Conservation (phyloP, 2,113 vertebrate genomes). For the Chloropsis hardwickii region DNA sequence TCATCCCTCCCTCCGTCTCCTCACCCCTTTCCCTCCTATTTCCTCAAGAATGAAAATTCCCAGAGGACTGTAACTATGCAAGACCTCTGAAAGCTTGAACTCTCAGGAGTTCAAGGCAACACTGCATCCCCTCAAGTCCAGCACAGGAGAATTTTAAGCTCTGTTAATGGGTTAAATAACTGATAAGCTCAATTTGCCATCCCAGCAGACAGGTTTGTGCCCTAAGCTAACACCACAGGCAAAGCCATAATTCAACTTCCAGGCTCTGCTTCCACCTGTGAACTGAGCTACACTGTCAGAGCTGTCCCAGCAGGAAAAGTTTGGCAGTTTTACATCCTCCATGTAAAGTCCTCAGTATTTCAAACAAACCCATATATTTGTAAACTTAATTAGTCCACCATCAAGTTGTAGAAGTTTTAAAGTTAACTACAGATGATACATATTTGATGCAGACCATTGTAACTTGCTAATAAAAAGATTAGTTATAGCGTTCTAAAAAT, state of each 20-base stretch:
- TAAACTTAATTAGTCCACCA: slow-evolving; percentile 47
- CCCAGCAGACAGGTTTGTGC: background rate
- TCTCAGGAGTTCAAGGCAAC: background rate
- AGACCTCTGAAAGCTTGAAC: background rate
- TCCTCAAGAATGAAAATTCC: background rate
- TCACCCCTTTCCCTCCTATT: background rate
- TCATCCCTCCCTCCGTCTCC: background rate
- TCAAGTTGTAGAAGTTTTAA: slow-evolving; percentile 37
- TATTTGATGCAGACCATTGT: slow-evolving; percentile 59
- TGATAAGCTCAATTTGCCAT: background rate
- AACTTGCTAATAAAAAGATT: slow-evolving; percentile 61
- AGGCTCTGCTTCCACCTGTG: background rate
- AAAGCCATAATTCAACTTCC: background rate
- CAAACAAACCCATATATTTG: slow-evolving; percentile 41
- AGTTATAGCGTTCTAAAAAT: slow-evolving; percentile 66
- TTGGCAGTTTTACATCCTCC: slow-evolving; percentile 26
- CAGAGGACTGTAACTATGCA: background rate
- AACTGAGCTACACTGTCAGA: background rate
- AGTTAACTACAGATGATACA: slow-evolving; percentile 57
- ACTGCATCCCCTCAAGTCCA: background rate
- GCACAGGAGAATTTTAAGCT: background rate
- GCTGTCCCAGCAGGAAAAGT: background rate
- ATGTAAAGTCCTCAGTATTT: slow-evolving; percentile 38
- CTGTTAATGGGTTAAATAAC: background rate
- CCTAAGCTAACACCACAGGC: background rate